Percentiles rank a stretch among this genome's conserved stretches.
phyloP scores from a whole-genome alignment of 2,888 invertebrate genomes.

The Mechanitis mazaeus region DNA sequence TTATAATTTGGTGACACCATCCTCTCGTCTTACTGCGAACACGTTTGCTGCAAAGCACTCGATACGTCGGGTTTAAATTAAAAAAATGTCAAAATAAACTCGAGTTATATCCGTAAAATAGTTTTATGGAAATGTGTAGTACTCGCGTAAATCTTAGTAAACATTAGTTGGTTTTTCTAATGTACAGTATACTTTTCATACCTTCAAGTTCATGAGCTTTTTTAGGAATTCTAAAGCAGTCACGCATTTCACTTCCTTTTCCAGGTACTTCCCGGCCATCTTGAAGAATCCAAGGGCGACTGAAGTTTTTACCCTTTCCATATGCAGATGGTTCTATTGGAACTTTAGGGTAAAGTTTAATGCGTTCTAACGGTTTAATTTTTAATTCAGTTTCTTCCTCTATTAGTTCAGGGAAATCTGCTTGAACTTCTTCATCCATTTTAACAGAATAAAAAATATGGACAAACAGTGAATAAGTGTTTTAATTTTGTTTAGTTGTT shows the following conservation, averaged over 20 bases:
- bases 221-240: conserved; percentile 47
- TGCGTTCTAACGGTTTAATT: conserved; percentile 57
- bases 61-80: no score
- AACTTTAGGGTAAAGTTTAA: conserved; percentile 58
- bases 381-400: conserved; percentile 47
- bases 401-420: conserved; percentile 52
- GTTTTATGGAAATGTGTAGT: no score
- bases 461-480: no score
- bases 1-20: no score
- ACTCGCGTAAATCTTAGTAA: no score
- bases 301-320: conserved; percentile 58
- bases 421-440: conserved; percentile 52
- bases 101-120: no score
- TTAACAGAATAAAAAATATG: conserved; percentile 13
- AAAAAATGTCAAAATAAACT: no score
- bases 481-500: conserved; percentile 13
- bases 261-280: conserved; percentile 57
- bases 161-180: not conserved
- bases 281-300: conserved; percentile 66
- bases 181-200: conserved; percentile 22
- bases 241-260: conserved; percentile 63
- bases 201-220: conserved; percentile 48
- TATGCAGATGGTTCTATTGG: conserved; percentile 63
- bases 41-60: no score
- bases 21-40: no score